These are phyloP conservation scores for Trachops cirrhosus DNA, from an alignment of 2,797 vertebrate species.

Conservation along the genomic window DNA sequence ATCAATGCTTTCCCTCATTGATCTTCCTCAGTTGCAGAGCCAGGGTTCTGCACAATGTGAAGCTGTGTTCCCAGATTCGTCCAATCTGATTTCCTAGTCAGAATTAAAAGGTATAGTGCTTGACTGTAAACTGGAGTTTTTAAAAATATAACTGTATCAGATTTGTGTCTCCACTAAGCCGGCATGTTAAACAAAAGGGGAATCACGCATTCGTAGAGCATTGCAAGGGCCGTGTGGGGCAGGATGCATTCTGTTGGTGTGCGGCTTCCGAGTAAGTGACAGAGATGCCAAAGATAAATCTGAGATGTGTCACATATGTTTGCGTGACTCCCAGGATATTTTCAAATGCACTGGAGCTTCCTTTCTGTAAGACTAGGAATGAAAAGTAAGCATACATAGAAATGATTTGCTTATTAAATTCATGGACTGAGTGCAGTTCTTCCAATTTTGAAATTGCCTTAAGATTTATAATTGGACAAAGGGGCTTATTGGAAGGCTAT, in stretches of 20 bases:
- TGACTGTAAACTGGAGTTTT: slow-evolving; percentile 77
- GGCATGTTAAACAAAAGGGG: slow-evolving; percentile 68
- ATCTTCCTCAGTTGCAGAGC: slow-evolving; percentile 81
- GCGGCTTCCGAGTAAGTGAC: slow-evolving; percentile 53
- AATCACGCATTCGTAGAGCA: slow-evolving; percentile 36
- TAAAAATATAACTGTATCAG: slow-evolving; percentile 73
- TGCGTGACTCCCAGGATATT: slow-evolving; percentile 61
- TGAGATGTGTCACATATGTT: slow-evolving; percentile 69
- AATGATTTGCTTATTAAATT: slow-evolving; percentile 70
- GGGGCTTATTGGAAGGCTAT: background rate
- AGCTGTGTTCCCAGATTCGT: slow-evolving; percentile 79
- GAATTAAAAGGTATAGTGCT: slow-evolving; percentile 76
- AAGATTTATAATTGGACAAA: slow-evolving; percentile 64
- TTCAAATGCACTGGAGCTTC: slow-evolving; percentile 61
- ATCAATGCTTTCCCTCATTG: slow-evolving; percentile 84
- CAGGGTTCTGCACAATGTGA: slow-evolving; percentile 80
- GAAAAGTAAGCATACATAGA: slow-evolving; percentile 68
- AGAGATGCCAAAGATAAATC: slow-evolving; percentile 65
- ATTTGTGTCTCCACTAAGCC: slow-evolving; percentile 67
- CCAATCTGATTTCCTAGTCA: slow-evolving; percentile 81
- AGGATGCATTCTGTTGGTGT: slow-evolving; percentile 48
- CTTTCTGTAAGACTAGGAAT: slow-evolving; percentile 60
- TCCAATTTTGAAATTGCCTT: slow-evolving; percentile 74
- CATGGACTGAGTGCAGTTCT: slow-evolving; percentile 61
- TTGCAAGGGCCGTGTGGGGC: slow-evolving; percentile 23